A percentile compares a stretch with the other conserved stretches of the same genome.
These are phyloP conservation scores for Cebidichthys violaceus DNA, from an alignment of 2,113 vertebrate species.

Conservation along the genomic window DNA sequence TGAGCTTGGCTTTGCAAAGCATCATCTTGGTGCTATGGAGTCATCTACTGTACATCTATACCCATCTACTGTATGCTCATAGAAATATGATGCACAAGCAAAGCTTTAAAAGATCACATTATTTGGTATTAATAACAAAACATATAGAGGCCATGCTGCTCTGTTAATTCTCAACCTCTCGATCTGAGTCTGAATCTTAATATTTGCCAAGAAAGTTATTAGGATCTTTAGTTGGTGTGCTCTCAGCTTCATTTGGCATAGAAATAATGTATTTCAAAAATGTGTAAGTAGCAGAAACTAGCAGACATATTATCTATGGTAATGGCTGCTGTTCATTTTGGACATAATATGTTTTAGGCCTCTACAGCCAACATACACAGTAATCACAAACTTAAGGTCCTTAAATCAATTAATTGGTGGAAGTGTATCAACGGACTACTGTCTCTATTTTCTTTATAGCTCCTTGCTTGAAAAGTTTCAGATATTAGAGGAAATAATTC, in stretches of 20 bases:
- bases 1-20: slow-evolving; percentile 39
- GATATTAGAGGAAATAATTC: not conserved
- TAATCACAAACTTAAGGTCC: not conserved
- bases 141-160: not conserved
- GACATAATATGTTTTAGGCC: not conserved
- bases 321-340: not conserved
- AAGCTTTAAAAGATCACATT: not conserved
- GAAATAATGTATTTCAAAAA: not conserved
- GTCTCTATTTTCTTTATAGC: not conserved
- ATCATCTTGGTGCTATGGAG: slow-evolving; percentile 20
- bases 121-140: not conserved
- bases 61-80: not conserved
- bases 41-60: slow-evolving; percentile 43
- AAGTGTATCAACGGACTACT: not conserved
- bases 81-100: not conserved
- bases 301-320: not conserved
- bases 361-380: not conserved
- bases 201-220: not conserved
- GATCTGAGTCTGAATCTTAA: not conserved
- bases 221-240: not conserved
- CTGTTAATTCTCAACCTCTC: not conserved
- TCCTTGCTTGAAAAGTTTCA: not conserved
- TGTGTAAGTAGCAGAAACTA: not conserved
- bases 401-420: not conserved
- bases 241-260: not conserved